Evolutionary conservation across 2,888 invertebrate genomes (phyloP), one percentile per base, ranked within the genome.

Genomic region (Drosophila merina): DNA sequence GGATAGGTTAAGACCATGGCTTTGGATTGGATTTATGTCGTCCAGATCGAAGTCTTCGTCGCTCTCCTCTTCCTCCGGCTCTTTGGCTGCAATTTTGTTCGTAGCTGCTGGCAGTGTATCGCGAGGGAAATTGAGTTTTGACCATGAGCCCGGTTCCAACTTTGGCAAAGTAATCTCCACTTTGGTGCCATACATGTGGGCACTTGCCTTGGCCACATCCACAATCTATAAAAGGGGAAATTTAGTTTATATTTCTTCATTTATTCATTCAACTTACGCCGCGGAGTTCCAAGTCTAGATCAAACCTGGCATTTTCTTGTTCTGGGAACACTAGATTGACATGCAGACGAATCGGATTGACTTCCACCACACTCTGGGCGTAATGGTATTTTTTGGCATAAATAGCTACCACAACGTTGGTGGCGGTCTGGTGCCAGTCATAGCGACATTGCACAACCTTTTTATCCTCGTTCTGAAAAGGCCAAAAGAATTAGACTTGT

Each of bases 351-450:
- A 99, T 95, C 10, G 97, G 96, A 92, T 97, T 99, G 25, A 97
- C 92, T 92, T 96, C 95, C 1, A 99, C 93, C 57, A 90, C 92
- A 69, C 97, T 97, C 63, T 93, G 90, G 14, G 93, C 93, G 8
- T 98, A 97, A 79, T 97, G 94, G 89, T 97, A 96, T 79, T 96
- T 95, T 92, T 99, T 99, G 0, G 97, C 96, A 92, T 97, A 99
- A 47, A 99, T 94, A 38, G 98, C 96, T 51, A 99, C 94, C 67
- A 96, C 95, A 0, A 99, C 96, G 90, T 94, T 93, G 0, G 95
- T 93, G 0, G 95, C 95, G 0, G 98, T 99, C 93, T 99, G 99
- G 92, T 98, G 97, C 96, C 98, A 98, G 91, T 99, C 99, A 93
- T 96, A 95, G 26, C 98, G 94, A 89, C 98, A 98, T 63, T 94